phyloP scores from a whole-genome alignment of 1,140 invertebrate species.

The Acyrthosiphon pisum region DNA sequence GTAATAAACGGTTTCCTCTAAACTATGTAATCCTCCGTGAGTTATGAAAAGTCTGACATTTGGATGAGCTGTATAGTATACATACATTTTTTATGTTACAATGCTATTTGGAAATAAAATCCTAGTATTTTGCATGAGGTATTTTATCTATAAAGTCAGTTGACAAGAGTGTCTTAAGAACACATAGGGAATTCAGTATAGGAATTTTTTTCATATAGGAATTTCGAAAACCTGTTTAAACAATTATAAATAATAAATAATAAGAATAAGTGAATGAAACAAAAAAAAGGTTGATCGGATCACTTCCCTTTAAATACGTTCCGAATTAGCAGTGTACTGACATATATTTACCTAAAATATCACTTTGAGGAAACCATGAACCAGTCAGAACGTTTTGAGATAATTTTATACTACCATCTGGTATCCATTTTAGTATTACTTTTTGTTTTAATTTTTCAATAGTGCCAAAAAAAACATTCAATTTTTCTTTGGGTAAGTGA shows the following conservation, averaged over 20 bases:
- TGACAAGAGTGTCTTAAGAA: background rate
- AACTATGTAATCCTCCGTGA: conserved; percentile 67
- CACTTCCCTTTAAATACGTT: background rate
- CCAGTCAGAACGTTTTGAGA: conserved; percentile 45
- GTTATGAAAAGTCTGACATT: conserved; percentile 66
- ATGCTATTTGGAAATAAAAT: background rate
- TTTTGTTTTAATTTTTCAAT: conserved; percentile 64
- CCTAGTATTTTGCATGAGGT: background rate
- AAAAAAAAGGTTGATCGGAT: background rate
- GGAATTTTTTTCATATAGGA: no score
- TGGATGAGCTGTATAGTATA: conserved; percentile 60
- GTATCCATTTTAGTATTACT: conserved; percentile 70
- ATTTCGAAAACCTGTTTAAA: background rate
- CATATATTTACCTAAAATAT: conserved; percentile 56
- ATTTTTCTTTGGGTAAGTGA: background rate
- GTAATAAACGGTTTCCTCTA: conserved; percentile 64
- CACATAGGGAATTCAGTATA: background rate
- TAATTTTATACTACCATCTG: conserved; percentile 58
- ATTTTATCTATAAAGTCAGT: background rate
- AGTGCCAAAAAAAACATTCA: conserved; percentile 60
- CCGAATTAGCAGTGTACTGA: background rate
- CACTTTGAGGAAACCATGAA: conserved; percentile 58
- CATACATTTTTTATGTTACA: background rate
- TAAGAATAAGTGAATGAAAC: background rate
- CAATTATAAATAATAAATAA: background rate